A percentile compares a stretch with the other conserved stretches of the same genome.
phyloP scores from a whole-genome alignment of 2,113 vertebrate species.

The Irena cyanogastra region DNA sequence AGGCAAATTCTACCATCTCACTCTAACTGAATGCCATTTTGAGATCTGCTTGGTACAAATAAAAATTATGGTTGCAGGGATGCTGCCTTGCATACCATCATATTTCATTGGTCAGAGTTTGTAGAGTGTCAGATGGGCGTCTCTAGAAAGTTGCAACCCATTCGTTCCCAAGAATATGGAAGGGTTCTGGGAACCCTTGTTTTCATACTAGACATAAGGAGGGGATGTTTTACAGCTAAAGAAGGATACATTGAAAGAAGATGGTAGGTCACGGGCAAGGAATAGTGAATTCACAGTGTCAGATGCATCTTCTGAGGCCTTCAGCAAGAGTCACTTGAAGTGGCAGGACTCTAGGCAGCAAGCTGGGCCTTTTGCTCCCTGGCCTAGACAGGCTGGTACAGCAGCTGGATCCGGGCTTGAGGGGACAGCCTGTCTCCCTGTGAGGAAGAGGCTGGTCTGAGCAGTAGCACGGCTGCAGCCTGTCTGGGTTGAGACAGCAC shows the following conservation, averaged over 20 bases:
- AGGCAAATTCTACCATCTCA: background rate
- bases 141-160: background rate
- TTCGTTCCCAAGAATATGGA: background rate
- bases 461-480: background rate
- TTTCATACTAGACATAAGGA: background rate
- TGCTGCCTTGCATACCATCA: background rate
- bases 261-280: background rate
- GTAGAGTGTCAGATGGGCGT: accelerated
- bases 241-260: background rate
- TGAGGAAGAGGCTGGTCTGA: background rate
- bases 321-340: background rate
- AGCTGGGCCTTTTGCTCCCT: accelerated
- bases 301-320: background rate
- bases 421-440: background rate
- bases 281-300: background rate
- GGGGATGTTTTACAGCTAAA: background rate
- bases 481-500: background rate
- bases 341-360: background rate
- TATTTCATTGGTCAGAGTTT: background rate
- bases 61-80: background rate
- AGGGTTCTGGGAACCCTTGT: background rate
- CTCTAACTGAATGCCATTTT: background rate
- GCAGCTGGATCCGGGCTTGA: background rate
- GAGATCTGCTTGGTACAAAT: background rate
- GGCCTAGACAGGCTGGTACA: background rate